Percentiles rank a stretch among this genome's conserved stretches.
Evolutionary conservation across 2,113 vertebrate species (phyloP).

Genomic region (Leucopsar rothschildi): DNA sequence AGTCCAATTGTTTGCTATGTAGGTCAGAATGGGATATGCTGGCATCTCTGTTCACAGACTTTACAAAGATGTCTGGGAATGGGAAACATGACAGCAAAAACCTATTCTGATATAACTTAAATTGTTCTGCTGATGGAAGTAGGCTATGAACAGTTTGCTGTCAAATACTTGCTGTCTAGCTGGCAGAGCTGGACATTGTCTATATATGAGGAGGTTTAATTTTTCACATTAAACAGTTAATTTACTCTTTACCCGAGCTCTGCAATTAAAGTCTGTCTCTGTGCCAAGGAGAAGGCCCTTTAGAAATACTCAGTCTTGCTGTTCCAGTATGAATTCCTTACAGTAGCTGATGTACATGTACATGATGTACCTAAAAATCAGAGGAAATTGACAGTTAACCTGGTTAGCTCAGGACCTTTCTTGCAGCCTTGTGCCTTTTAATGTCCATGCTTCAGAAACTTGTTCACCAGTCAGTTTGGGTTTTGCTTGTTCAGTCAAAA

Average conservation of each 20-base stretch:
- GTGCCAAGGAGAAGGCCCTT: not conserved
- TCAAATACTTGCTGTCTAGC: not conserved
- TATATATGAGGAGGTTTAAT: not conserved
- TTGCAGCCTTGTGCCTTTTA: not conserved
- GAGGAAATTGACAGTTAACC: not conserved
- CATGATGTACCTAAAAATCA: not conserved
- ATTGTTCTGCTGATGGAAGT: not conserved
- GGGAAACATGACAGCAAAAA: not conserved
- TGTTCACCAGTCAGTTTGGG: not conserved
- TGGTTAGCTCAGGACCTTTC: not conserved
- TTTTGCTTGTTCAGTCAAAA: not conserved
- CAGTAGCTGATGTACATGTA: not conserved
- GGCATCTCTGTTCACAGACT: conserved; percentile 41
- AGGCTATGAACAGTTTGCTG: not conserved
- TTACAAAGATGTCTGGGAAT: conserved; percentile 46
- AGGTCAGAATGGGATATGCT: conserved; percentile 33
- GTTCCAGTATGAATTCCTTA: not conserved
- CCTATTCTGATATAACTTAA: not conserved
- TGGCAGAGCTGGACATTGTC: not conserved
- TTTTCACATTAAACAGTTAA: not conserved
- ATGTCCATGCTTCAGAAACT: not conserved
- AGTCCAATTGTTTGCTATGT: conserved; percentile 29
- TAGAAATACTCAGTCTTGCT: not conserved
- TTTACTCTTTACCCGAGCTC: not conserved
- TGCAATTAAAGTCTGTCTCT: not conserved